Evolutionary conservation across 2,888 invertebrate genomes (phyloP).

Genomic region (Chorisops tibialis): DNA sequence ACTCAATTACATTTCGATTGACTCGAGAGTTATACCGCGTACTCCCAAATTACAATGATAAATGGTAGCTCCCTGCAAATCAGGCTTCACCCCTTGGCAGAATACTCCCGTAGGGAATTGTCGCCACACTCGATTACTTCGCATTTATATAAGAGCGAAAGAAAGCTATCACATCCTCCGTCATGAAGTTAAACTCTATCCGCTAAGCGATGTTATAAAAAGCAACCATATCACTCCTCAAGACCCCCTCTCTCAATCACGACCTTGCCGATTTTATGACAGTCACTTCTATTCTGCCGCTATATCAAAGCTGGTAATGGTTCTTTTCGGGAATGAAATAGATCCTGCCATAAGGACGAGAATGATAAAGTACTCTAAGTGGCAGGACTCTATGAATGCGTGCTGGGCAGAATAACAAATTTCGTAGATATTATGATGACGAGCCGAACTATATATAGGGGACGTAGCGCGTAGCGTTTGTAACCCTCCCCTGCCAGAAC

Average conservation of each 20-base stretch:
- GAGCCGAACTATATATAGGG: no score
- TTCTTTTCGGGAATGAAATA: not conserved
- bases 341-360: conserved; percentile 21
- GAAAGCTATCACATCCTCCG: no score
- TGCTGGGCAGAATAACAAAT: conserved; percentile 31
- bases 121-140: conserved; percentile 24
- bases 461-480: not conserved
- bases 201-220: conserved; percentile 19
- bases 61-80: conserved; percentile 35
- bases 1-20: conserved; percentile 40
- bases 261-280: no score
- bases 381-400: conserved; percentile 18
- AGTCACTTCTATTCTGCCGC: not conserved
- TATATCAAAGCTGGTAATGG: conserved; percentile 4
- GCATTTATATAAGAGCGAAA: not conserved
- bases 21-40: conserved; percentile 35
- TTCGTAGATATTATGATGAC: conserved; percentile 11
- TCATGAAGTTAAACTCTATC: conserved; percentile 17
- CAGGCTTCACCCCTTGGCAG: conserved; percentile 13
- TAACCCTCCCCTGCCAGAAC: conserved; percentile 4
- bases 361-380: conserved; percentile 28
- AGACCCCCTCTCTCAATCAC: no score
- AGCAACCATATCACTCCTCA: conserved; percentile 1
- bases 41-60: conserved; percentile 39
- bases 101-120: conserved; percentile 17